These are phyloP conservation scores for Puntigrus tetrazona DNA, from an alignment of 2,113 vertebrate species.

Conservation along the genomic window DNA sequence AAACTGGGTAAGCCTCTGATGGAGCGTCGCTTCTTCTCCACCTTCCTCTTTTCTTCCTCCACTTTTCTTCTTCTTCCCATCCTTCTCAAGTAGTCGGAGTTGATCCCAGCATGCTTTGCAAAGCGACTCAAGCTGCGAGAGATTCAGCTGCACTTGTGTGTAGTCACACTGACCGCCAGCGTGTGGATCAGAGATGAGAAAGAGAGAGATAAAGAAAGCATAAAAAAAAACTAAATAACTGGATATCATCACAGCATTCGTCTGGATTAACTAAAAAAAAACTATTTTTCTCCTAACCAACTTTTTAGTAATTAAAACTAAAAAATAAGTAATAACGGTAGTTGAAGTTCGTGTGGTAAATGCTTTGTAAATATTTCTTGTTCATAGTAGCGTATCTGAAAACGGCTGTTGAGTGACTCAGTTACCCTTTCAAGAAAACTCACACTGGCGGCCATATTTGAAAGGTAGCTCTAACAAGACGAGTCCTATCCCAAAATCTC, in stretches of 20 bases:
- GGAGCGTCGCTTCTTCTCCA: constrained; percentile 51
- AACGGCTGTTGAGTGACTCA: too few relatives aligned
- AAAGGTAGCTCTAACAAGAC: too few relatives aligned
- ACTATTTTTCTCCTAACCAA: too few relatives aligned
- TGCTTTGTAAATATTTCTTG: too few relatives aligned
- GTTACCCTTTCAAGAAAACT: too few relatives aligned
- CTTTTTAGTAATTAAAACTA: too few relatives aligned
- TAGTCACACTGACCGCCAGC: constrained; percentile 75
- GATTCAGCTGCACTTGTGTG: constrained; percentile 68
- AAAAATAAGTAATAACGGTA: too few relatives aligned
- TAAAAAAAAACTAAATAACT: background rate
- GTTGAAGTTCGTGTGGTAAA: too few relatives aligned
- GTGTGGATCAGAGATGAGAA: background rate
- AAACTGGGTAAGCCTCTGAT: constrained; percentile 65
- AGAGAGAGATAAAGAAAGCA: background rate
- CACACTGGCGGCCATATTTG: too few relatives aligned
- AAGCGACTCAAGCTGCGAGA: constrained; percentile 66
- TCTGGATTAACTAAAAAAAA: background rate
- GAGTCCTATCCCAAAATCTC: too few relatives aligned
- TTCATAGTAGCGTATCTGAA: too few relatives aligned
- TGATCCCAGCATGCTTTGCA: constrained; percentile 78
- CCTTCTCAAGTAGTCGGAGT: constrained; percentile 67
- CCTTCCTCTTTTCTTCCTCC: constrained; percentile 51
- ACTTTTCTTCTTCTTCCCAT: constrained; percentile 60
- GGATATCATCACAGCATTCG: background rate